Evolutionary conservation across 2,113 vertebrate species (phyloP), one percentile per base, ranked within the genome.

Genomic region (Lepus americanus): DNA sequence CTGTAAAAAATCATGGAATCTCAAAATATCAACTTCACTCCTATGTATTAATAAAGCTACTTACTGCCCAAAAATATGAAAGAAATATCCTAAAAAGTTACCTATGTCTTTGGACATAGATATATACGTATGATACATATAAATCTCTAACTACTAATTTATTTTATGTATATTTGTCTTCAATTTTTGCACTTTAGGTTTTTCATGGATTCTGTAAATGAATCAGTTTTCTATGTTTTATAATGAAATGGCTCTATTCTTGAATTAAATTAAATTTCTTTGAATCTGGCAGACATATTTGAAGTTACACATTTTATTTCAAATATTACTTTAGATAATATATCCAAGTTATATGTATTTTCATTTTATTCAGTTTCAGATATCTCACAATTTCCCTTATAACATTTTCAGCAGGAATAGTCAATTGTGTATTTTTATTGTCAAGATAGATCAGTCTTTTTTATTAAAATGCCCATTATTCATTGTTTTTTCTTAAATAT

Each of bases 141-240:
- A 77, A 84, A 77, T 59, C 8, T 77, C 63, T 77, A 61, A 69
- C 81, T 44, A 83, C 78, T 93, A 83, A 76, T 8, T 76, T 76
- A 29, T 59, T 36, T 74, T 89, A 7, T 69, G 3, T 1, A 22
- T 69, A 51, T 36, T 59, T 59, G 3, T 61, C 20, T 83, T 31
- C 9, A 29, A 67, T 14, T 67, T 94, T 76, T 78, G 6, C 3
- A 61, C 51, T 78, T 69, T 49, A 59, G 69, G 23, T 12, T 89
- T 89, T 84, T 74, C 39, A 88, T 59, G 22, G 67, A 59, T 10
- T 49, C 51, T 17, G 61, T 59, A 66, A 77, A 19, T 9, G 61
- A n/a, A 78, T 89, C 7, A 12, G 66, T 77, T 29, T 89, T 83
- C 36, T 83, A 49, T 3, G 29, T 92, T 72, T 53, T 72, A 49